Evolutionary conservation across 2,888 invertebrate genomes (phyloP).

Genomic region (Autographa gamma): DNA sequence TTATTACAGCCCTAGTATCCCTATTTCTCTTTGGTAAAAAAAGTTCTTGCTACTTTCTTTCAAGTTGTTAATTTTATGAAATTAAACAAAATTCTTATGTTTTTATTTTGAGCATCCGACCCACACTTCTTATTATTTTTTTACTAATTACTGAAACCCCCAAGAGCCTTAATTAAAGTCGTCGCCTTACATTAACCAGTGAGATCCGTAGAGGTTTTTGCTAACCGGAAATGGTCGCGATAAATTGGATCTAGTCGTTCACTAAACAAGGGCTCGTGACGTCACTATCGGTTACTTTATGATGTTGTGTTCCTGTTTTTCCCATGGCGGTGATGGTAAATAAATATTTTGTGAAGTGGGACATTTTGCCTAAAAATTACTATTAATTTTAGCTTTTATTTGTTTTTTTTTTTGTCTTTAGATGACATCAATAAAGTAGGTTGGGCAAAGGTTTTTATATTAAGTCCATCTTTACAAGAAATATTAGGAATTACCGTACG

Average conservation of each 20-base stretch:
- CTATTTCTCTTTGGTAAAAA: too few species aligned
- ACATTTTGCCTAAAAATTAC: neutral
- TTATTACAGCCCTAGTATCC: too few species aligned
- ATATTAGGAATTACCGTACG: too few species aligned
- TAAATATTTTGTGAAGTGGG: constrained; percentile 20
- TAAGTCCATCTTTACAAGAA: too few species aligned
- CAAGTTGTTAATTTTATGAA: too few species aligned
- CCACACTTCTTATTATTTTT: too few species aligned
- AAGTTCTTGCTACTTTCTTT: too few species aligned
- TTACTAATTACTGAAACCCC: neutral
- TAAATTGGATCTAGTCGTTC: constrained; percentile 58
- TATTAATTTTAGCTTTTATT: neutral
- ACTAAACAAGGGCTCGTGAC: constrained; percentile 52
- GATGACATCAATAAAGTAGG: too few species aligned
- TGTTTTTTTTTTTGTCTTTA: too few species aligned
- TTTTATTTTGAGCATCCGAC: too few species aligned
- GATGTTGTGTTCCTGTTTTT: constrained; percentile 39
- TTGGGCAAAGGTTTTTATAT: too few species aligned
- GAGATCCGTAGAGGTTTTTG: constrained; percentile 20
- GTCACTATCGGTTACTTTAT: constrained; percentile 39
- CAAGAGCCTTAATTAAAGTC: constrained; percentile 15
- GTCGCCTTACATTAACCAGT: constrained; percentile 12
- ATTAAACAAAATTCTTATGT: too few species aligned
- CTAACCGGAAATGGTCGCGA: constrained; percentile 51
- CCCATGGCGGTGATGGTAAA: constrained; percentile 13